Evolutionary conservation across 2,797 vertebrate genomes (phyloP).

Genomic region (Schizopygopsis pylzovi): DNA sequence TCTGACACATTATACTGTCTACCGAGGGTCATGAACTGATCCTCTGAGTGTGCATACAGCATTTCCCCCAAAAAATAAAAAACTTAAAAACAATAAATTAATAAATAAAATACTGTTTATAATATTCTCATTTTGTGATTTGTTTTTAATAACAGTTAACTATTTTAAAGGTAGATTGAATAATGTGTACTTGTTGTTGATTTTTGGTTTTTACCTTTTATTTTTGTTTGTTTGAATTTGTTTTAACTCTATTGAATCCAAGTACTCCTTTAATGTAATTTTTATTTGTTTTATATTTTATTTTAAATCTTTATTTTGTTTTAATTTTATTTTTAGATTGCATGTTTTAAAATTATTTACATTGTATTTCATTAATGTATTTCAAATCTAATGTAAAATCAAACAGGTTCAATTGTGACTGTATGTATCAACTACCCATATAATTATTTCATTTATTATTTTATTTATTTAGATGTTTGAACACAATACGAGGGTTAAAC

Average conservation of each 20-base stretch:
- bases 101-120: not conserved
- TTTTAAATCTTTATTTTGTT: not conserved
- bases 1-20: not conserved
- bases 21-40: no score
- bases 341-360: not conserved
- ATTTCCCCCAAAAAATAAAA: not conserved
- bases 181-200: not conserved
- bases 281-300: not conserved
- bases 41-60: no score
- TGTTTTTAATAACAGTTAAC: no score
- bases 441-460: not conserved
- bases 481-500: not conserved
- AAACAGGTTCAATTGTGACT: not conserved
- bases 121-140: not conserved
- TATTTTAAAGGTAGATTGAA: no score
- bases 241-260: not conserved
- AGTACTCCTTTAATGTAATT: not conserved
- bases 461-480: not conserved
- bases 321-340: not conserved
- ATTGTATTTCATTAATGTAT: not conserved
- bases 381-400: not conserved
- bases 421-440: not conserved
- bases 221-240: not conserved
- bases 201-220: not conserved
- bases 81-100: not conserved